These are phyloP conservation scores for Phocides pigmalion DNA, from an alignment of 1,140 invertebrate species.

Conservation along the genomic window DNA sequence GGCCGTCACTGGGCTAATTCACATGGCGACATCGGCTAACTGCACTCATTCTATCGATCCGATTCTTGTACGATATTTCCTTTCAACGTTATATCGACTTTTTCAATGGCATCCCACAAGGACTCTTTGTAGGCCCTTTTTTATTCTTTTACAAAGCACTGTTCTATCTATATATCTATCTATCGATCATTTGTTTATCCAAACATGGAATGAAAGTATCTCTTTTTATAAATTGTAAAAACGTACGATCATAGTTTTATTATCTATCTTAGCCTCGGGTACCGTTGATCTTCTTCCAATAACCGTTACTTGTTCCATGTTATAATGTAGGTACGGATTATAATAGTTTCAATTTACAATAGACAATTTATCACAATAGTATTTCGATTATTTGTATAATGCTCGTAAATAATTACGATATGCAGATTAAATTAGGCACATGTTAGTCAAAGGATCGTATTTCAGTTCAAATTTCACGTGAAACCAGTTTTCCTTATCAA, in stretches of 20 bases:
- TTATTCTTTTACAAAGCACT: no score
- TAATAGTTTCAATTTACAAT: conserved; percentile 7
- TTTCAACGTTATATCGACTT: not conserved
- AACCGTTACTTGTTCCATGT: conserved; percentile 4
- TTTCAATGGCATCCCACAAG: not conserved
- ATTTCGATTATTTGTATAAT: conserved; percentile 7
- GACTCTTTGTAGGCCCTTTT: not conserved
- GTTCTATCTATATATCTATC: no score
- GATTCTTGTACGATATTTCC: conserved; percentile 2
- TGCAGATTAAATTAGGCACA: conserved; percentile 5
- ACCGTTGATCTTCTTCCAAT: conserved; percentile 15
- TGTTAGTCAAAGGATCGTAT: not conserved
- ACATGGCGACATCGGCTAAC: conserved; percentile 31
- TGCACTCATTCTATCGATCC: not conserved
- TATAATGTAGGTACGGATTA: not conserved
- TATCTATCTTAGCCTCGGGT: conserved; percentile 3
- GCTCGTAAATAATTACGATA: not conserved
- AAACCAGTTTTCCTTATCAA: not conserved
- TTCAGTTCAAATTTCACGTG: not conserved
- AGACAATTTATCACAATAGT: not conserved
- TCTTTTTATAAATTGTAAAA: not conserved
- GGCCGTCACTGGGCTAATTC: conserved; percentile 36
- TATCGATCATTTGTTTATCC: no score
- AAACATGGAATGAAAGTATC: no score
- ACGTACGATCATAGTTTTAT: not conserved